Base-by-base conservation (phyloP, 2,113 vertebrate genomes). In the Columba janthina region DNA sequence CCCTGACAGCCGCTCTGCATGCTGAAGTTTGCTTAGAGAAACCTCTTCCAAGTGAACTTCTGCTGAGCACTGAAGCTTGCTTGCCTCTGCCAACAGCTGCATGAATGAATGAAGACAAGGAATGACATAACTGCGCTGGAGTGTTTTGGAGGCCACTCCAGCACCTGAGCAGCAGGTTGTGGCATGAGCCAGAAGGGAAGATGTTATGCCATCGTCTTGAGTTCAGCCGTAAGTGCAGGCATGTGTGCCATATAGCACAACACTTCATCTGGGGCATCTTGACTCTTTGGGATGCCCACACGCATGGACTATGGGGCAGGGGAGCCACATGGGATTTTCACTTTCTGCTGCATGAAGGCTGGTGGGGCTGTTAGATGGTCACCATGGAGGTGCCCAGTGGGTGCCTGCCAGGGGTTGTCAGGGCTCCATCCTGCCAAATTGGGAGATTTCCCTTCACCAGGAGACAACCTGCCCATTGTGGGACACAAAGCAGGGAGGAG, bases 281-380 rank as follows among this genome's bases (percentile, higher is more conserved):
- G 58, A 53, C 46, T 61, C 38, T 24, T 13, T 0, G 0, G 34
- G 31, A 11, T 5, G 1, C 3, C 31, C 3, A 0, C 17, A 26
- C 25, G 19, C 12, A 6, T 0, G 0, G 15, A 31, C 14, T 44
- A 28, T 25, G 12, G 46, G 36, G 34, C 44, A 60, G 25, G 18
- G 9, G 57, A 65, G 20, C 10, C 46, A 4, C 5, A 2, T 0
- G 0, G 51, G 11, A 6, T 10, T 58, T 50, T 48, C 1, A 0
- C 7, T 32, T 26, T 53, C 15, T 81, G 31, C 31, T 21, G 6
- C 44, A 15, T 25, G 29, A 32, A 38, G 40, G 10, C 22, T 20
- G 29, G 17, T 48, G 36, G 24, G 9, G 24, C 53, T 80, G 25
- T 46, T 21, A 19, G 34, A 14, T 31, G 31, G 29, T n/a, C 50